Conservation (phyloP, 2,113 vertebrate genomes). For the Dipodomys merriami region DNA sequence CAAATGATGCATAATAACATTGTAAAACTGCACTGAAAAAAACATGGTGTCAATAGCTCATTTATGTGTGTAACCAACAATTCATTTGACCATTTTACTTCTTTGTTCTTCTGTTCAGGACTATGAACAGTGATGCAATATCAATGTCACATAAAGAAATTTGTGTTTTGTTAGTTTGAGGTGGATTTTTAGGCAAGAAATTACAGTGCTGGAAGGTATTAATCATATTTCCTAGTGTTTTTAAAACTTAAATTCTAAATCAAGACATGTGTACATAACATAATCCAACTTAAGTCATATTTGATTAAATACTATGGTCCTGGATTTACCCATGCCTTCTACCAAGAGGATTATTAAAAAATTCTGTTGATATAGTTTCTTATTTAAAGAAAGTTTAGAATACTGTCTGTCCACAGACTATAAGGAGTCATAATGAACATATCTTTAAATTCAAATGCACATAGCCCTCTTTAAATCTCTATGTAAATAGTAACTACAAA, state of each 20-base stretch:
- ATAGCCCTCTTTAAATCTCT: not conserved
- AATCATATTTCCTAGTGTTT: not conserved
- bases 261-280: not conserved
- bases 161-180: not conserved
- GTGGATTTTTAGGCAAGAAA: not conserved
- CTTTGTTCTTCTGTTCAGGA: not conserved
- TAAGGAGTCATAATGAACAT: not conserved
- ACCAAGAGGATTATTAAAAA: not conserved
- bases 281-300: not conserved
- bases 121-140: not conserved
- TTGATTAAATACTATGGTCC: not conserved
- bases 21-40: not conserved
- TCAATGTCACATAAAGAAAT: not conserved
- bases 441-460: not conserved
- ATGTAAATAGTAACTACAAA: not conserved
- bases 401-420: not conserved
- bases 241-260: not conserved
- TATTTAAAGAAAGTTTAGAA: not conserved
- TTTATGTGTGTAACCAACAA: not conserved
- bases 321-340: not conserved
- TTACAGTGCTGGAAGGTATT: not conserved
- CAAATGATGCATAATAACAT: too few relatives aligned
- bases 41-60: not conserved
- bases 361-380: not conserved
- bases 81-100: not conserved